Evolutionary conservation across 2,113 vertebrate species (phyloP), one percentile per base, ranked within the genome.

Genomic region (Picathartes gymnocephalus): DNA sequence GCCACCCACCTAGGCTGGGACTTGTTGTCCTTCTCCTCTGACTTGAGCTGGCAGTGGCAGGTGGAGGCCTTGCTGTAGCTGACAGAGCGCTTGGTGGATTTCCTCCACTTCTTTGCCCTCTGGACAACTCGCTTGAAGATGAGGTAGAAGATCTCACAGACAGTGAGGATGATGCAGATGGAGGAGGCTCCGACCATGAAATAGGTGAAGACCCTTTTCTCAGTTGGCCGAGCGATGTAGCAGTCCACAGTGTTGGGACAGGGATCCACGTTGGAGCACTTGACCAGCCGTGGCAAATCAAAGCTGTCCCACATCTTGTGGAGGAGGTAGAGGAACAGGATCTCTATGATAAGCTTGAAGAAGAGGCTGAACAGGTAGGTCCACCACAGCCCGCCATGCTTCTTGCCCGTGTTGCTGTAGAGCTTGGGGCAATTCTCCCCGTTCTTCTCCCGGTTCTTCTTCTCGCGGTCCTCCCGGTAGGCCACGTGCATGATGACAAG

Each of bases 401-500:
- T 98, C 97, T 98, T 98, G 95, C 98, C 98, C 0, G 98, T 90
- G n/a, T 98, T 77, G 89, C 93, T 96, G 48, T 98, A 98, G 30
- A 98, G 95, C 94, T 77, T 98, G 91, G 97, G 40, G 22, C 98
- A 98, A 14, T 98, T 95, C 48, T 98, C 98, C 2, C 98, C 98
- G 0, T 98, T 95, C 86, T 98, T 98, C 87, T 95, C 51, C 14
- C 95, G 87, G 92, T 98, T 97, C 86, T 97, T 91, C 86, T 89
- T 76, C 94, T 99, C 98, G 0, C 99, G 98, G 78, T 98, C 98
- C 96, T 99, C 90, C 1, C 99, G 97, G 87, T 98, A 99, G 73
- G 98, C 98, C 80, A 99, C 99, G 0, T 99, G 99, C 82, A 98
- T 98, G 77, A 98, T 97, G 77, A 99, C 99, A 96, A 99, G 95